Evolutionary conservation across 2,888 invertebrate genomes (phyloP), one percentile per base, ranked within the genome.

Genomic region (Tigriopus californicus): DNA sequence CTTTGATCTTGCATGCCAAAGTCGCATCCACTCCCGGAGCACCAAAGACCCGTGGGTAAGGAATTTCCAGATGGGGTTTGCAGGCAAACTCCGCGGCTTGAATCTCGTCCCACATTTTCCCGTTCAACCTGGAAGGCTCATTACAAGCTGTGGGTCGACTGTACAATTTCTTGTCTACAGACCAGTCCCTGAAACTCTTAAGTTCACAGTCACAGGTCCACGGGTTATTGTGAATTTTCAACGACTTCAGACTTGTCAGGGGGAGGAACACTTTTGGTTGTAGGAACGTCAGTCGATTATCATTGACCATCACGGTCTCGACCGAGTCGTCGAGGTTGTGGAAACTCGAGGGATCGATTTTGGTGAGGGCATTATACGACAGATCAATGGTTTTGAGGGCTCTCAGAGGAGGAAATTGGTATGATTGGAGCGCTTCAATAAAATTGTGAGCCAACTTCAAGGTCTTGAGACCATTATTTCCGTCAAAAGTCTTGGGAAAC

Each of bases 151-250:
- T 75, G 64, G 88, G 63, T 63, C 81, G 79, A 12, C 84, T 82
- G 62, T 82, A 81, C 58, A 90, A 75, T 66, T 85, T 86, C 66
- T 81, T 82, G 57, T 80, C 77, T 58, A 87, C 76, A 68, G 87
- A 81, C 87, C 89, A 89, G 65, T 80, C 80, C 61, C 88, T 80
- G 66, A 90, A 85, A 61, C 82, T 82, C 57, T 87, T 78, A 61
- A 91, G 72, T 63, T 83, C 79, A 71, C 91, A 91, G 70, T 91
- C 88, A 70, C 91, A 91, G 67, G 79, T 78, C 90, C 90, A 91
- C 5, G 85, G 87, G 71, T 91, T 91, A 40, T 83, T 83, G 63
- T 86, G 84, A 58, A 90, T 71, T 12, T 81, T 79, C 41, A 90
- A 75, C 1, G 85, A 84, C 72, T 87, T 88, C 61, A 90, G 75